Percentiles rank a stretch among this genome's conserved stretches.
Conservation (phyloP, 2,888 invertebrate species). For the Entomobrya proxima region DNA sequence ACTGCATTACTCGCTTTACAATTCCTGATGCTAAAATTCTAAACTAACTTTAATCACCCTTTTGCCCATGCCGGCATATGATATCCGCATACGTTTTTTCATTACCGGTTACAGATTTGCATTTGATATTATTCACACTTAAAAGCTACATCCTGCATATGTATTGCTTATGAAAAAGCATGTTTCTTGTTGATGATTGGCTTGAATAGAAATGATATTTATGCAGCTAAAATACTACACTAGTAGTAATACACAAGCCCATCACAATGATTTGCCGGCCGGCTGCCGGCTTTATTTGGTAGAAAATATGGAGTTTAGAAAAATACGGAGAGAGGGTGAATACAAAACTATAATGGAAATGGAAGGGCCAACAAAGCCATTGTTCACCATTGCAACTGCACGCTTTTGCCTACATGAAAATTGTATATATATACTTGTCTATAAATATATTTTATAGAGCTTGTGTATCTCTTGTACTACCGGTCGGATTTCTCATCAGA, state of each 20-base stretch:
- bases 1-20: no score
- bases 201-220: no score
- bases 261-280: conserved; percentile 33
- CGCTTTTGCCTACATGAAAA: background rate
- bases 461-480: background rate
- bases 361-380: conserved; percentile 39
- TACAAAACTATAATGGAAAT: background rate
- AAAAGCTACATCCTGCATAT: no score
- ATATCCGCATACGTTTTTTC: no score
- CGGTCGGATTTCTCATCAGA: background rate
- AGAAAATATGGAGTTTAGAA: background rate
- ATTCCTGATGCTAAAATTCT: no score
- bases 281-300: conserved; percentile 34
- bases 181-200: no score
- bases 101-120: no score
- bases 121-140: no score
- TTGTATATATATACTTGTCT: background rate
- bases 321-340: background rate
- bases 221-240: background rate
- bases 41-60: no score
- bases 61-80: no score
- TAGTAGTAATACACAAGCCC: background rate
- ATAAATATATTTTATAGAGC: background rate
- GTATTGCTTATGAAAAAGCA: no score
- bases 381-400: conserved; percentile 23